These are phyloP conservation scores for Uropetala carovei DNA, from an alignment of 2,888 invertebrate genomes.

Conservation along the genomic window DNA sequence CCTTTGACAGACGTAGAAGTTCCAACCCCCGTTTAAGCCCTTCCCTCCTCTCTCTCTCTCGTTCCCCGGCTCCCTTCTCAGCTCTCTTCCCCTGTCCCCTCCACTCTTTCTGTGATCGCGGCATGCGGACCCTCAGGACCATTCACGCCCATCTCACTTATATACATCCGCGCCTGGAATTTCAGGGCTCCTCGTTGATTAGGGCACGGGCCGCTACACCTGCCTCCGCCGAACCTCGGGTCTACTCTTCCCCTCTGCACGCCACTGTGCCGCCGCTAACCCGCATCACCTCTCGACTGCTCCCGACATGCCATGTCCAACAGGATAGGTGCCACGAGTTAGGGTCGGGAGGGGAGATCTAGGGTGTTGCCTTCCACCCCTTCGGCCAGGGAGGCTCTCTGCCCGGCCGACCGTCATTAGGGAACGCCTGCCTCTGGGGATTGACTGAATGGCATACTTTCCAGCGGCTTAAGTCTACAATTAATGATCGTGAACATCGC, in stretches of 20 bases:
- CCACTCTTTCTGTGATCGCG: background rate
- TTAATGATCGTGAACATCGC: background rate
- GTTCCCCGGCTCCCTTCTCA: background rate
- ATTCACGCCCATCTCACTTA: conserved; percentile 45
- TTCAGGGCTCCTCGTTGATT: conserved; percentile 43
- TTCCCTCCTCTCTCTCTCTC: background rate
- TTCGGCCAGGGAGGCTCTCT: background rate
- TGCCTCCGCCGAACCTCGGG: background rate
- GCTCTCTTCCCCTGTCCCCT: background rate
- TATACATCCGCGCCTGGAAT: background rate
- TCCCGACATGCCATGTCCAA: conserved; percentile 23
- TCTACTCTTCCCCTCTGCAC: background rate
- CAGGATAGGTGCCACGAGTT: conserved; percentile 18
- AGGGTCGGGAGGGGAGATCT: background rate
- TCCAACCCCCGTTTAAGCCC: background rate
- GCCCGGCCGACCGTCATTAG: background rate
- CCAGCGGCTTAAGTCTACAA: background rate
- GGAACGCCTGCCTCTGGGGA: conserved; percentile 26
- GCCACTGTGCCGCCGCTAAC: background rate
- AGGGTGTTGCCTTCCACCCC: conserved; percentile 37
- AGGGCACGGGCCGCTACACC: conserved; percentile 46
- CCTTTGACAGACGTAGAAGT: background rate
- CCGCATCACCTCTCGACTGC: conserved; percentile 39
- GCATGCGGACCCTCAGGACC: conserved; percentile 28
- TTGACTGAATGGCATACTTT: background rate